These are phyloP conservation scores for Phlogophora meticulosa DNA, from an alignment of 2,888 invertebrate genomes.

Conservation along the genomic window DNA sequence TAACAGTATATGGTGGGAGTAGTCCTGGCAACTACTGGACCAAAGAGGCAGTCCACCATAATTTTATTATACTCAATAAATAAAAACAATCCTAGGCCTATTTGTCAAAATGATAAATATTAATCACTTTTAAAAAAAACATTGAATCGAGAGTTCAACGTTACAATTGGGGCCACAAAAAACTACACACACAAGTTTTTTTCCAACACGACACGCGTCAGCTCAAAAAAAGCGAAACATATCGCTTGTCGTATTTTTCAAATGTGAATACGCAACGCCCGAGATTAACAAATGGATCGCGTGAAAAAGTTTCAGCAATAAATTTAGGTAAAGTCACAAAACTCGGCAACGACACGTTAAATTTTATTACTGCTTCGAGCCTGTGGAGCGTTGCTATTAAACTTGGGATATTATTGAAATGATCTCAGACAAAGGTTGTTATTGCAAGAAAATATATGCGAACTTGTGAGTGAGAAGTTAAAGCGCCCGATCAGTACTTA, in stretches of 20 bases:
- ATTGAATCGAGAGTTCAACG: constrained; percentile 21
- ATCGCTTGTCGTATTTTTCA: constrained; percentile 74
- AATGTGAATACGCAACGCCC: constrained; percentile 72
- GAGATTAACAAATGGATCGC: constrained; percentile 85
- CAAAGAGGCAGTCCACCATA: no score
- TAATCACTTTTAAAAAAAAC: constrained; percentile 43
- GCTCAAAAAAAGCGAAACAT: constrained; percentile 60
- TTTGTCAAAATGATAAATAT: constrained; percentile 44
- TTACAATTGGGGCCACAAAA: constrained; percentile 54
- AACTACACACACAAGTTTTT: constrained; percentile 54
- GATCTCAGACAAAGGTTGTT: constrained; percentile 83
- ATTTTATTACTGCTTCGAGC: constrained; percentile 85
- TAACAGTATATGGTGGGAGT: no score
- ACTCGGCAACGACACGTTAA: constrained; percentile 85
- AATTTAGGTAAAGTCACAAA: constrained; percentile 84
- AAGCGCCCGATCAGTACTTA: constrained; percentile 70
- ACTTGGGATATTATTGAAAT: constrained; percentile 88
- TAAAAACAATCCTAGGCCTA: constrained; percentile 10
- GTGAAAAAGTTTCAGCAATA: constrained; percentile 85
- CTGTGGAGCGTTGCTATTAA: constrained; percentile 81
- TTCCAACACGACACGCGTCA: constrained; percentile 36
- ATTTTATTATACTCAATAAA: constrained; percentile 2
- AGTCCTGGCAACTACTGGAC: no score
- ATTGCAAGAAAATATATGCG: constrained; percentile 76
- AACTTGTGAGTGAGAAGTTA: constrained; percentile 74